Conservation (phyloP, 1,140 invertebrate genomes). For the Zaprionus camerounensis region DNA sequence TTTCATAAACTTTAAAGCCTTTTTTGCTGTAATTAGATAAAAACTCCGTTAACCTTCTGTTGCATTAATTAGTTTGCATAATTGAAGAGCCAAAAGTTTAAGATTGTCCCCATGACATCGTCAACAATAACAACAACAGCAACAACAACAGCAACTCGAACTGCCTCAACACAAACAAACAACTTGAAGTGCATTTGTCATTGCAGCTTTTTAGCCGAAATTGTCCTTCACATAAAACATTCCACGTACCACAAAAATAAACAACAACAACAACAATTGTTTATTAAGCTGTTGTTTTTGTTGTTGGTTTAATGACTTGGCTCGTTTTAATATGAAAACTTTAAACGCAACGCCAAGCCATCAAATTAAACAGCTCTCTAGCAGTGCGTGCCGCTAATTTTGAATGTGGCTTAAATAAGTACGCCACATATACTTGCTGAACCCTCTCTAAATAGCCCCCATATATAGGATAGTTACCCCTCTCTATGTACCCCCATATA, state of each 20-base stretch:
- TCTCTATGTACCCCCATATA: background rate
- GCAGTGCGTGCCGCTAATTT: constrained; percentile 31
- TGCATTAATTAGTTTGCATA: constrained; percentile 26
- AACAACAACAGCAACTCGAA: constrained; percentile 17
- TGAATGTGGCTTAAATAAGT: constrained; percentile 9
- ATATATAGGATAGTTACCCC: background rate
- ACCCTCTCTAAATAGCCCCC: background rate
- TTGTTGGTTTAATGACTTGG: constrained; percentile 28
- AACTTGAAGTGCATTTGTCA: constrained; percentile 34
- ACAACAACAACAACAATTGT: constrained; percentile 27
- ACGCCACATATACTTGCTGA: background rate
- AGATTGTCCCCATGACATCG: constrained; percentile 33
- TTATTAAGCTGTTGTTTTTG: constrained; percentile 12
- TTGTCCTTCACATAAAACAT: constrained; percentile 38
- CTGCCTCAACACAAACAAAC: constrained; percentile 6
- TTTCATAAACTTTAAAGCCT: background rate
- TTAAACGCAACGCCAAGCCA: constrained; percentile 16
- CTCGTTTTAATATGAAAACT: constrained; percentile 31
- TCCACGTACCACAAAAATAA: constrained; percentile 30
- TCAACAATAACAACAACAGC: constrained; percentile 11
- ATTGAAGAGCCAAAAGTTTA: constrained; percentile 23
- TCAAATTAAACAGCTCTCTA: constrained; percentile 31
- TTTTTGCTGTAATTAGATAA: background rate
- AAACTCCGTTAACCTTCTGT: constrained; percentile 14
- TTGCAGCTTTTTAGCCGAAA: constrained; percentile 34